These are phyloP conservation scores for Cochlearius cochlearius DNA, from an alignment of 2,113 vertebrate genomes.

Conservation along the genomic window DNA sequence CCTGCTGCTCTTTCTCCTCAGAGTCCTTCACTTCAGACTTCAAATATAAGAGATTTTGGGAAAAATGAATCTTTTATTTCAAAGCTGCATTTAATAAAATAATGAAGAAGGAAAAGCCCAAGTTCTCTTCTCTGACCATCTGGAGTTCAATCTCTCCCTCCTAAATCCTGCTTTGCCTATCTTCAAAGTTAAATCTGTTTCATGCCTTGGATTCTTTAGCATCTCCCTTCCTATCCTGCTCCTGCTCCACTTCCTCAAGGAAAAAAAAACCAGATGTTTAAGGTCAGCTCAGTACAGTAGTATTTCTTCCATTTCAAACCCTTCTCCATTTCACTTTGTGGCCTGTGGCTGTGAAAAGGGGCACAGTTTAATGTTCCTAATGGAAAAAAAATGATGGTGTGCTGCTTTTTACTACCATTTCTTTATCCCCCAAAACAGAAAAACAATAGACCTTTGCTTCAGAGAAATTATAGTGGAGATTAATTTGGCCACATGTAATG, in stretches of 20 bases:
- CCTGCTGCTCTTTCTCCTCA: not conserved
- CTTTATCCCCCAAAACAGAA: constrained; percentile 14
- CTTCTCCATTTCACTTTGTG: not conserved
- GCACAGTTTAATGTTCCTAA: not conserved
- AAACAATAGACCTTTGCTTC: not conserved
- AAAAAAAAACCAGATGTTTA: not conserved
- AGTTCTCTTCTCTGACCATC: not conserved
- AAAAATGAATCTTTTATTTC: not conserved
- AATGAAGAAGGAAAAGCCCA: not conserved
- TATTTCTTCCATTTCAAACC: not conserved
- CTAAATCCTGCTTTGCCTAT: not conserved
- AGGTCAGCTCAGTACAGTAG: not conserved
- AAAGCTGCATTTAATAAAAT: not conserved
- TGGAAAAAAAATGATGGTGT: not conserved
- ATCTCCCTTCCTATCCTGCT: not conserved
- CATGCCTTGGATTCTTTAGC: not conserved
- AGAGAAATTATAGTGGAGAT: not conserved
- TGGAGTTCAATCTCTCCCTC: not conserved
- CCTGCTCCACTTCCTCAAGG: not conserved
- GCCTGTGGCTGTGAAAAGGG: not conserved
- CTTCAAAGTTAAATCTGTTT: not conserved
- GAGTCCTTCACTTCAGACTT: not conserved
- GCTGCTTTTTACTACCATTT: constrained; percentile 27
- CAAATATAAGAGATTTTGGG: not conserved
- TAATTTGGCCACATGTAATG: not conserved